Evolutionary conservation across 2,797 vertebrate species (phyloP).

Genomic region (Coracias cyanogaster): DNA sequence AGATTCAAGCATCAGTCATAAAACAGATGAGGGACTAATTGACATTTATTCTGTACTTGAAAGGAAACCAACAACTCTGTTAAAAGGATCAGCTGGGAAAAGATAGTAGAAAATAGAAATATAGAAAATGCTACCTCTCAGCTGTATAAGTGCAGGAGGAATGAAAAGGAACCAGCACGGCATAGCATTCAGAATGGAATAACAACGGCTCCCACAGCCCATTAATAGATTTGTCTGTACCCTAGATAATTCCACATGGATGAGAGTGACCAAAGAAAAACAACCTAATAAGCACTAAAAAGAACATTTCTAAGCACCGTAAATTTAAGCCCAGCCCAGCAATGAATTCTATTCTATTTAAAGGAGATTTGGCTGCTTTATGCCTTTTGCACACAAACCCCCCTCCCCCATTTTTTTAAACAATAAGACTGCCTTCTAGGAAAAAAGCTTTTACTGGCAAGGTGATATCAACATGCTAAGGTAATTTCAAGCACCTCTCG

Average conservation of each 20-base stretch:
- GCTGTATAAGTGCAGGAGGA: background rate
- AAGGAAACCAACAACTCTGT: background rate
- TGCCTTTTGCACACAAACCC: background rate
- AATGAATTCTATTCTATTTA: background rate
- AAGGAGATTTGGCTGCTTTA: background rate
- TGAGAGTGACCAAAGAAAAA: background rate
- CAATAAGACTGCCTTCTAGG: background rate
- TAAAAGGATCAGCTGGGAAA: background rate
- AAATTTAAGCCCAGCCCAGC: background rate
- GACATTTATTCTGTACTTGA: constrained; percentile 21
- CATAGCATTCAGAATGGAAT: background rate
- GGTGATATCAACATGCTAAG: background rate
- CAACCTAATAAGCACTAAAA: background rate
- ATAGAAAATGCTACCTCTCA: background rate
- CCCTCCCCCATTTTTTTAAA: background rate
- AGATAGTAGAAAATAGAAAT: background rate
- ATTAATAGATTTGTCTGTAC: constrained; percentile 15
- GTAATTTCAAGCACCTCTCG: background rate
- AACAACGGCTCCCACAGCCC: background rate
- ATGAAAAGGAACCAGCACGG: background rate
- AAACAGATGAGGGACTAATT: constrained; percentile 8
- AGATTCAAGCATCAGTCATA: background rate
- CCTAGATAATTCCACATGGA: background rate
- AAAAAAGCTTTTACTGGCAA: background rate
- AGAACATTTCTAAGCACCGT: background rate